Percentiles rank a stretch among this genome's conserved stretches.
Evolutionary conservation across 2,113 vertebrate genomes (phyloP).

Genomic region (Perccottus glenii): DNA sequence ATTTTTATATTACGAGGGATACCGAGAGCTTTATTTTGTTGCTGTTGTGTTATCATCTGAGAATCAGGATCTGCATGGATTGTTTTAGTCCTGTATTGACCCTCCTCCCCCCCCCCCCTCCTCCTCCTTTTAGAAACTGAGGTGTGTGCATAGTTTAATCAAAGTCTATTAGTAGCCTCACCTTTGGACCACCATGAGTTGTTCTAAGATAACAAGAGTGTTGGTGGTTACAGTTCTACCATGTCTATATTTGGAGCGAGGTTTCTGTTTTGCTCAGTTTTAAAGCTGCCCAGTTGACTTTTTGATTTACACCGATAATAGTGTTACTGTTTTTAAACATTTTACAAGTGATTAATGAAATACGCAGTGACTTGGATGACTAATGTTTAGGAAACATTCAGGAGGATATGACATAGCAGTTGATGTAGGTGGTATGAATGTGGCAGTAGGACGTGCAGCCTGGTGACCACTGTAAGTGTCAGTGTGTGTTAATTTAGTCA

Average conservation of each 20-base stretch:
- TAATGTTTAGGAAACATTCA: neutral
- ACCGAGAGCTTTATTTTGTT: neutral
- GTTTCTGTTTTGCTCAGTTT: neutral
- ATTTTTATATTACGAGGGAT: constrained; percentile 45
- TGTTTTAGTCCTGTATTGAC: constrained; percentile 24
- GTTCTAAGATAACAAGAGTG: neutral
- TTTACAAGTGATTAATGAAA: neutral
- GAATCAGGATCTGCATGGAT: constrained; percentile 29
- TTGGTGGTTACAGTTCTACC: neutral
- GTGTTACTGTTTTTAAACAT: no score
- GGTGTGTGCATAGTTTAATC: neutral
- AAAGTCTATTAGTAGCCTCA: constrained; percentile 4
- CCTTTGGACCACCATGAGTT: constrained; percentile 1
- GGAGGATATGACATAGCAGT: neutral
- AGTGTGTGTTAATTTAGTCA: neutral
- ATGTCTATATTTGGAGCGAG: neutral
- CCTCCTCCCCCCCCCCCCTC: constrained; percentile 4
- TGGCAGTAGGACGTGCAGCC: neutral
- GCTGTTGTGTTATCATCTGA: constrained; percentile 26
- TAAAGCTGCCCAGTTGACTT: neutral
- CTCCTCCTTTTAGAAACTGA: neutral
- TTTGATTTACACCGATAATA: no score
- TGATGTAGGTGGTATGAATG: neutral
- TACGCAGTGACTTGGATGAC: neutral
- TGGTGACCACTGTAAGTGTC: constrained; percentile 4